Evolutionary conservation across 1,140 invertebrate species (phyloP), one percentile per base, ranked within the genome.

Genomic region (Ptiloglossa arizonensis): DNA sequence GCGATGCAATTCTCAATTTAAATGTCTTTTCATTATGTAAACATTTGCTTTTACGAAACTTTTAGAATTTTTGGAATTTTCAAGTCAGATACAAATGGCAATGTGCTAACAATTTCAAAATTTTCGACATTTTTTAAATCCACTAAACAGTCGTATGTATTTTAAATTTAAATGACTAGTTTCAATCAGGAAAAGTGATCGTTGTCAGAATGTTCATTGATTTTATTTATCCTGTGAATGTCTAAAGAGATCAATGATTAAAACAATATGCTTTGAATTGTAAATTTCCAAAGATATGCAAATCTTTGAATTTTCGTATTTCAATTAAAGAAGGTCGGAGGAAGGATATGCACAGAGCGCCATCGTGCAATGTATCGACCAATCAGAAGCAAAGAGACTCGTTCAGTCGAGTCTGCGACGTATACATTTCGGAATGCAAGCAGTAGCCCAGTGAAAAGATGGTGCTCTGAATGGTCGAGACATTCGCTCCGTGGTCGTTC

Each of bases 401-500:
- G 57, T 24, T 62, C 46, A 44, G 60, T 60, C 13, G 60, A 67
- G 59, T 17, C 60, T 32, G 35, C 70, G 62, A 79, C 71, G 71
- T 60, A 80, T 68, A 68, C 56, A 54, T 76, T 80, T 76, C n/a
- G 72, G 78, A 80, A 80, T 76, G 72, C 78, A 76, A 80, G 72
- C 41, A 73, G 59, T 54, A 22, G 60, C 46, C 50, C 44, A 76
- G 64, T 70, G 67, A 70, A 81, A 81, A 81, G 79, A 81, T 78
- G 67, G 74, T 78, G 66, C 59, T 70, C 60, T 70, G 44, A 62
- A 60, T 60, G 62, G 54, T 66, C 60, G 75, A 72, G 52, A 54
- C 62, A 81, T 44, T 81, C 68, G 75, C 54, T 81, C 59, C 75
- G 59, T 79, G 79, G 62, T 81, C 75, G 79, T 81, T 81, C 75